Conservation (phyloP, 2,888 invertebrate genomes). For the Incurvaria masculella region DNA sequence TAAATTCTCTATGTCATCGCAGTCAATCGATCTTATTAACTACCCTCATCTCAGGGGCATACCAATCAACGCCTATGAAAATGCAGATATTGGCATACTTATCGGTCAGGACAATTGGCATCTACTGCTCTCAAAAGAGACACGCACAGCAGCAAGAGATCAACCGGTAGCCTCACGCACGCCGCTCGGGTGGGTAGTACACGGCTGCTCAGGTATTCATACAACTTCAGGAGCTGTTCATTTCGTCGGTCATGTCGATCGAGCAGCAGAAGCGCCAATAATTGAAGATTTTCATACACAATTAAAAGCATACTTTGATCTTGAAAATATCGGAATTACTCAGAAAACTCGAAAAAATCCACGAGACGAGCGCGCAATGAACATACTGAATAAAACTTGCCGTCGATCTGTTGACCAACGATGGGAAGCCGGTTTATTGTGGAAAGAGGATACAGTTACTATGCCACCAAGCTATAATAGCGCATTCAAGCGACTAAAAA, state of each 20-base stretch:
- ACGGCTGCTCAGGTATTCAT: not conserved
- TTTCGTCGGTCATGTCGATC: not conserved
- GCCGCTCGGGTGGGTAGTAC: not conserved
- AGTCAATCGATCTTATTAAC: not conserved
- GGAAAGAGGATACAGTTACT: not conserved
- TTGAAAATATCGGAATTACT: not conserved
- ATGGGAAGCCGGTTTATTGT: constrained; percentile 1
- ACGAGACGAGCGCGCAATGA: not conserved
- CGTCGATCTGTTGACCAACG: not conserved
- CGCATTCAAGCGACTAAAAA: not conserved
- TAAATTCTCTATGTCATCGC: not conserved
- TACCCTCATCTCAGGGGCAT: not conserved
- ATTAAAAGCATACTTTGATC: not conserved
- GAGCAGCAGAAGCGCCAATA: not conserved
- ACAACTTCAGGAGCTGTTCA: not conserved
- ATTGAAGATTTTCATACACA: not conserved
- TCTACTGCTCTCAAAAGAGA: not conserved
- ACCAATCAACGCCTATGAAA: not conserved
- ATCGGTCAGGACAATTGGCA: constrained; percentile 2
- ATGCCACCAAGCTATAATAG: not conserved
- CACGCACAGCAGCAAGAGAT: not conserved
- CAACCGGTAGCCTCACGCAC: not conserved
- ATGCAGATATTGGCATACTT: not conserved
- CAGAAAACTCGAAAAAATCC: not conserved
- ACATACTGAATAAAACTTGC: not conserved